phyloP scores from a whole-genome alignment of 2,113 vertebrate genomes.

The sheep (Ovis aries) region ARS-UI_Ramb_v3.0 NC_056054.1:128992501-128993000 shows the following conservation, averaged over 20 bases:
- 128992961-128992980: accelerated
- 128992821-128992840: not conserved
- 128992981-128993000: accelerated
- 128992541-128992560: not conserved
- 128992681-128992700: not conserved
- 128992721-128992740: not conserved
- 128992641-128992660: not conserved
- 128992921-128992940: not conserved
- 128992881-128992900: not conserved
- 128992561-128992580: not conserved
- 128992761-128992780: not conserved
- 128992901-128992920: not conserved
- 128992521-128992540: not conserved
- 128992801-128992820: not conserved
- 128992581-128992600: not conserved
- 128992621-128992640: not conserved
- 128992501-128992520: not conserved
- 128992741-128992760: not conserved
- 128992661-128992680: not conserved
- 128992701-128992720: not conserved
- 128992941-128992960: too few species aligned
- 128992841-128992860: not conserved
- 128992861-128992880: not conserved
- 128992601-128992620: not conserved
- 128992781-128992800: not conserved